phyloP scores from a whole-genome alignment of 2,113 vertebrate species.

The Laticauda laticaudata region DNA sequence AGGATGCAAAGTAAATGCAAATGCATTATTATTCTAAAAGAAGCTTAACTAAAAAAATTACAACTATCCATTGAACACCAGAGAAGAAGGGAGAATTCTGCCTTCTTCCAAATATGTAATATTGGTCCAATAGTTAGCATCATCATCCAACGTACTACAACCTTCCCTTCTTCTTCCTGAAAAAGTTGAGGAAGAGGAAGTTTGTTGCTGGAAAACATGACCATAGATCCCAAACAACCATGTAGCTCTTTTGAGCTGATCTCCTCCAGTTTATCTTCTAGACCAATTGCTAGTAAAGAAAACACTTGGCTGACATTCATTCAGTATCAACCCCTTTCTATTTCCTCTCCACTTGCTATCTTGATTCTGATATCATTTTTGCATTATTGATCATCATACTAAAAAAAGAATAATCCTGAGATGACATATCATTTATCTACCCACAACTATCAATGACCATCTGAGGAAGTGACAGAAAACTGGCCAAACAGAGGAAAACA shows the following conservation, averaged over 20 bases:
- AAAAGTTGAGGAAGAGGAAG: background rate
- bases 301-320: background rate
- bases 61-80: background rate
- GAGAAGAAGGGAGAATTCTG: background rate
- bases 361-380: background rate
- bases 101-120: background rate
- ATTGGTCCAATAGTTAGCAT: background rate
- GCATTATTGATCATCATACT: background rate
- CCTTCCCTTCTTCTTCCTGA: background rate
- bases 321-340: background rate
- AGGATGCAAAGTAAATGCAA: background rate
- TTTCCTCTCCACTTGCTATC: background rate
- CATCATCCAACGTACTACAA: background rate
- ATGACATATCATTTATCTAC: background rate
- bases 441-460: background rate
- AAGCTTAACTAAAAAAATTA: background rate
- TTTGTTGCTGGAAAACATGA: background rate
- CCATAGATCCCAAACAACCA: background rate
- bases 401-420: background rate
- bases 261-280: background rate
- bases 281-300: background rate
- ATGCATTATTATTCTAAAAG: background rate
- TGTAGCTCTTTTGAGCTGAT: background rate
- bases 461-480: conserved; percentile 3
- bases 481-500: background rate